These are phyloP conservation scores for Falco berigora DNA, from an alignment of 2,797 vertebrate species.

Conservation along the genomic window DNA sequence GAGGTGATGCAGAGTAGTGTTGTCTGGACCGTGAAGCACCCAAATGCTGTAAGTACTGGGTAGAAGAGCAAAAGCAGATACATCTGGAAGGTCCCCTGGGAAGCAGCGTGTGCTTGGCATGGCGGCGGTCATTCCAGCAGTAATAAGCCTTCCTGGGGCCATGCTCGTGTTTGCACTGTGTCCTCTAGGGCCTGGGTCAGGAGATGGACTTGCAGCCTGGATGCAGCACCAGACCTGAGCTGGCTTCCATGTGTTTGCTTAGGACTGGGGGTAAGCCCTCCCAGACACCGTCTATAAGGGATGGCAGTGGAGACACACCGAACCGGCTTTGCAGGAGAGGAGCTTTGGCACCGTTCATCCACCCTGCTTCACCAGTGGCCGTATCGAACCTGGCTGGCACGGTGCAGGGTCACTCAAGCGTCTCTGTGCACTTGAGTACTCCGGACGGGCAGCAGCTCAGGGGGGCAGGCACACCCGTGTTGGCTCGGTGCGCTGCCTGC, in stretches of 20 bases:
- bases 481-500: background rate
- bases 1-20: background rate
- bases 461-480: background rate
- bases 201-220: background rate
- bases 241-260: background rate
- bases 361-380: background rate
- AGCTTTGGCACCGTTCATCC: background rate
- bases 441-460: background rate
- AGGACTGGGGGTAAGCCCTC: background rate
- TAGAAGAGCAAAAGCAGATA: background rate
- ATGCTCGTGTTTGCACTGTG: background rate
- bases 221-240: background rate
- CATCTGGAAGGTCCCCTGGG: background rate
- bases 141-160: background rate
- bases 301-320: background rate
- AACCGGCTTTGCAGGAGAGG: background rate
- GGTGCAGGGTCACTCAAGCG: background rate
- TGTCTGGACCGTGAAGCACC: background rate
- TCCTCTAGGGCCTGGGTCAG: background rate
- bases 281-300: background rate
- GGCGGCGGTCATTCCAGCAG: rapidly evolving
- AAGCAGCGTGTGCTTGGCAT: background rate
- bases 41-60: background rate
- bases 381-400: constrained; percentile 7
- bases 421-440: background rate